Conservation (phyloP, 2,797 vertebrate species). For the Characodon lateralis region DNA sequence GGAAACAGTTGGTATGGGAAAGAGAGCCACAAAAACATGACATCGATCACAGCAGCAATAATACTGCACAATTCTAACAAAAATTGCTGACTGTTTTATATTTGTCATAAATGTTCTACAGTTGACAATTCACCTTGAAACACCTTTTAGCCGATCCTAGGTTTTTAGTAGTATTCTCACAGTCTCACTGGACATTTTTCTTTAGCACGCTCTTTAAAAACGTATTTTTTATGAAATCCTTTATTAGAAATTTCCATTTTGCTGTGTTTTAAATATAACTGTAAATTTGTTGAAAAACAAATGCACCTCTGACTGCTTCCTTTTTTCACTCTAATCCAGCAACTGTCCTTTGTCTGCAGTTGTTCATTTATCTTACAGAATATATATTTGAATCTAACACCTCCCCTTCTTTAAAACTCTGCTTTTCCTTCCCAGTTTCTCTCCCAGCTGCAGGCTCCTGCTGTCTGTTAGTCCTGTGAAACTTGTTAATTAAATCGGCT, state of each 20-base stretch:
- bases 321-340: neutral
- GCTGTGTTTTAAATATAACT: neutral
- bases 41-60: no score
- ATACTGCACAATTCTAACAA: no score
- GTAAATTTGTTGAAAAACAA: neutral
- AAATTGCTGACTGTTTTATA: no score
- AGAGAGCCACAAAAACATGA: no score
- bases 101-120: no score
- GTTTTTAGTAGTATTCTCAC: neutral
- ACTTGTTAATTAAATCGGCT: constrained; percentile 73
- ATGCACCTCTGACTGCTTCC: neutral
- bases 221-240: neutral
- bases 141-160: neutral
- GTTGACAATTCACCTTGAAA: neutral
- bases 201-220: neutral
- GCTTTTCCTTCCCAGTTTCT: constrained; percentile 3
- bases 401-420: constrained; percentile 18
- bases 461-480: constrained; percentile 61
- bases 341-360: constrained; percentile 8
- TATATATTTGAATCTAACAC: constrained; percentile 31
- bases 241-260: neutral
- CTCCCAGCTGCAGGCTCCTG: constrained; percentile 47
- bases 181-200: neutral
- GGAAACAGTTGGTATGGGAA: no score
- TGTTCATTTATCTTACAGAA: constrained; percentile 18